Evolutionary conservation across 2,888 invertebrate genomes (phyloP).

Genomic region (Dysmachus trigonus): DNA sequence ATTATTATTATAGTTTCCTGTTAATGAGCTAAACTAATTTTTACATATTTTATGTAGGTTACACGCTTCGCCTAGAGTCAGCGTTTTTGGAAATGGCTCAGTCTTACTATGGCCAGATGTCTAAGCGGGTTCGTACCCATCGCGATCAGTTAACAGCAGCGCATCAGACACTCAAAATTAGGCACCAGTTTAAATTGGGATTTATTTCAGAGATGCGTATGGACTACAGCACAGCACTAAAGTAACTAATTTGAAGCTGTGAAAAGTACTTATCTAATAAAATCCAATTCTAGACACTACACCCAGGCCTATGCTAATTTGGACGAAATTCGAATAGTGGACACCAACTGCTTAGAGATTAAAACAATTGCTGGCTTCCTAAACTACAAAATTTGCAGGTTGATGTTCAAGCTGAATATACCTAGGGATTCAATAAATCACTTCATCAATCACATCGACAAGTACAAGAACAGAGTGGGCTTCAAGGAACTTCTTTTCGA

Average conservation of each 20-base stretch:
- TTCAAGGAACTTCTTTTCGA: conserved; percentile 89
- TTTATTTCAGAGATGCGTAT: conserved; percentile 94
- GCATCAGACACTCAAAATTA: conserved; percentile 90
- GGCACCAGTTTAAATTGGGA: conserved; percentile 97
- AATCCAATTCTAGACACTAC: conserved; percentile 72
- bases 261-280: not conserved
- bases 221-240: conserved; percentile 85
- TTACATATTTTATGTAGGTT: conserved; percentile 60
- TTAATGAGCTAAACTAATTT: not conserved
- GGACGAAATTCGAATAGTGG: conserved; percentile 86
- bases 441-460: conserved; percentile 89
- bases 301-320: conserved; percentile 90
- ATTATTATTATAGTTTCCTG: not conserved
- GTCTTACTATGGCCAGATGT: conserved; percentile 90
- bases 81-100: conserved; percentile 94
- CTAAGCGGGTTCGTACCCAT: conserved; percentile 86
- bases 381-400: conserved; percentile 92
- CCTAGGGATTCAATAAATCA: conserved; percentile 95
- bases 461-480: conserved; percentile 83
- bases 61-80: conserved; percentile 83
- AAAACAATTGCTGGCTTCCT: conserved; percentile 94
- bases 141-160: conserved; percentile 88
- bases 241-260: conserved; percentile 64
- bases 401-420: conserved; percentile 87
- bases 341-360: conserved; percentile 91